Evolutionary conservation across 2,797 vertebrate genomes (phyloP), one percentile per base, ranked within the genome.

Genomic region (Artibeus lituratus): DNA sequence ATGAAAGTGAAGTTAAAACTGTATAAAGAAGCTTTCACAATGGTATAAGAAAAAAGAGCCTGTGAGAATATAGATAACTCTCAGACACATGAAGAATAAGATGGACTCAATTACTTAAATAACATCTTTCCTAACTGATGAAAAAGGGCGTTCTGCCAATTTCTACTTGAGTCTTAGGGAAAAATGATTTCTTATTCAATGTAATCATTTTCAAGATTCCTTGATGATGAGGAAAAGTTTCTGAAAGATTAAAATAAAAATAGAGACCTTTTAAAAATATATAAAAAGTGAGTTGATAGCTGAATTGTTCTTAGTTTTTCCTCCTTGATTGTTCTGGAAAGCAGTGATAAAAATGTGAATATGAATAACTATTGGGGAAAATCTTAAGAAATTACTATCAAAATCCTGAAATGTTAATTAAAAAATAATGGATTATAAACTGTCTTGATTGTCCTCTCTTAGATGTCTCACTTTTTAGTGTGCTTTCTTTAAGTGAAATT

Each of bases 111-210:
- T 87, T 72, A 84, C 73, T 78, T 42, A 86, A 84, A 77, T 57
- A 44, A 47, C 67, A 21, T 95, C 83, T 69, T n/a, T 78, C 53
- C 92, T 91, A 35, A 55, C 77, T 49, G 78, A 87, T 57, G 81
- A 86, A 70, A 94, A 93, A 69, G n/a, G 90, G 95, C 76, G 19
- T 51, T 44, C 85, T 83, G 85, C 96, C 94, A 95, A 49, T 10
- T 87, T 88, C 57, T 70, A 8, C 57, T 86, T n/a, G 91, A 62
- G 65, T 85, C 37, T 70, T 11, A 37, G 78, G 51, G 57, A 15
- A 70, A 87, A 78, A 62, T 62, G 35, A 82, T 90, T 69, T 92
- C 78, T 76, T 70, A 55, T 39, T 85, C 77, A 65, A 22, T 81
- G 49, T 44, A 67, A 47, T 86, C 59, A 84, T 91, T 87, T 76